Evolutionary conservation across 2,888 invertebrate genomes (phyloP).

Genomic region (Macrosoma leucophasiata): DNA sequence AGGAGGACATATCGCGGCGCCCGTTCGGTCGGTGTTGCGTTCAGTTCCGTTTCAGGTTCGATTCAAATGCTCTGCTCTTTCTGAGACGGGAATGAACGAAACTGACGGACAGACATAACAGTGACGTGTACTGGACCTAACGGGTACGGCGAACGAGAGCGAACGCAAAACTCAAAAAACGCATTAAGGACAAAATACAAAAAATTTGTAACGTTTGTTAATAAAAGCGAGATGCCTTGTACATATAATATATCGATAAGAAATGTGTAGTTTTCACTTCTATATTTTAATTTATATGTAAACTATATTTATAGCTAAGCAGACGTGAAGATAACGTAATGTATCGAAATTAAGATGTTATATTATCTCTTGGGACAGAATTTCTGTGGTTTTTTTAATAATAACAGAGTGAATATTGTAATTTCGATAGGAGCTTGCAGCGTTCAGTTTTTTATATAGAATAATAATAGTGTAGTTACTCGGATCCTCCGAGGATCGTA

Average conservation of each 20-base stretch:
- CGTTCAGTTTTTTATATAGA: constrained; percentile 49
- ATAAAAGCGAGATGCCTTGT: constrained; percentile 64
- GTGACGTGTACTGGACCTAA: too few relatives aligned
- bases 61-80: too few relatives aligned
- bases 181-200: constrained; percentile 32
- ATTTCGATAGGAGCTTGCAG: constrained; percentile 67
- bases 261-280: constrained; percentile 71
- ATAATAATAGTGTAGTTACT: constrained; percentile 33
- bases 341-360: too few relatives aligned
- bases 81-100: too few relatives aligned
- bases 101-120: too few relatives aligned
- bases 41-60: too few relatives aligned
- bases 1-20: constrained; percentile 25
- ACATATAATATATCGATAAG: constrained; percentile 64
- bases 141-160: too few relatives aligned
- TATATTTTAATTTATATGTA: constrained; percentile 72
- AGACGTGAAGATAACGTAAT: constrained; percentile 50
- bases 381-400: too few relatives aligned
- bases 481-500: constrained; percentile 16
- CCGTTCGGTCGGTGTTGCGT: constrained; percentile 1
- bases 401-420: constrained; percentile 53
- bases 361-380: too few relatives aligned
- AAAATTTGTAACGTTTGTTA: constrained; percentile 36
- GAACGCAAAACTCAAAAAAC: constrained; percentile 20
- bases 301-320: constrained; percentile 66